Evolutionary conservation across 37 sponge, comb jelly and placozoan species (phyloP).

Genomic region (Spongia lamella): DNA sequence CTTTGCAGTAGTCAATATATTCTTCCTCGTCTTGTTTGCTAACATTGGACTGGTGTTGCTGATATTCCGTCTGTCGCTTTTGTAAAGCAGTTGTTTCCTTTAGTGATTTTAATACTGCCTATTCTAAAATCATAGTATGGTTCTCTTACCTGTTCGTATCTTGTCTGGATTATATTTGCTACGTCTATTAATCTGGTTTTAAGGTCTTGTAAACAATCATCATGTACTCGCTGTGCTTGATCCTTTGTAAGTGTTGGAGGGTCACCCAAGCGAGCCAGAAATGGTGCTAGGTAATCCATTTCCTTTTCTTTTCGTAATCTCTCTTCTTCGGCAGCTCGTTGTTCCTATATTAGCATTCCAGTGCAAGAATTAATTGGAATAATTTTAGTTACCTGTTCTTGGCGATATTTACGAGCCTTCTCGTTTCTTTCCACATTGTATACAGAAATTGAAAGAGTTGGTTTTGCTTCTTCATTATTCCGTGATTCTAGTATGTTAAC

Average conservation of each 20-base stretch:
- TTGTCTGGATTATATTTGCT: conserved; percentile 86
- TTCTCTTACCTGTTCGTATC: conserved; percentile 74
- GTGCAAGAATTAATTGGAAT: not conserved
- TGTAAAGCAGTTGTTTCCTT: conserved; percentile 84
- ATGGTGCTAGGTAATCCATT: conserved; percentile 94
- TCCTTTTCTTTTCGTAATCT: conserved; percentile 87
- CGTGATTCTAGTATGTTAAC: conserved; percentile 49
- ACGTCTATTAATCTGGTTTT: conserved; percentile 75
- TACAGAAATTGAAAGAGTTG: conserved; percentile 69
- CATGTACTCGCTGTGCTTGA: conserved; percentile 47
- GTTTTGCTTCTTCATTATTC: conserved; percentile 65
- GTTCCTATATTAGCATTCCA: conserved; percentile 37
- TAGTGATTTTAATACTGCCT: not conserved
- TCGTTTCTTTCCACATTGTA: conserved; percentile 94
- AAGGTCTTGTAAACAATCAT: conserved; percentile 82
- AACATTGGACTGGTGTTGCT: conserved; percentile 82
- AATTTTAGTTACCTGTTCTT: conserved; percentile 63
- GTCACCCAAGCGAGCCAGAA: conserved; percentile 85
- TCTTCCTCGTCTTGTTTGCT: conserved; percentile 87
- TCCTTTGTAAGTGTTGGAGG: conserved; percentile 44
- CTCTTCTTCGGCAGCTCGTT: conserved; percentile 79
- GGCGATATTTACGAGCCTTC: conserved; percentile 69
- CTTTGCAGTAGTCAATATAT: conserved; percentile 83
- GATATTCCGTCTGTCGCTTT: conserved; percentile 86
- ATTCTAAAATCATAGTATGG: too few species aligned